Conservation (phyloP, 2,797 vertebrate genomes). For the Hephaestus fuliginosus region DNA sequence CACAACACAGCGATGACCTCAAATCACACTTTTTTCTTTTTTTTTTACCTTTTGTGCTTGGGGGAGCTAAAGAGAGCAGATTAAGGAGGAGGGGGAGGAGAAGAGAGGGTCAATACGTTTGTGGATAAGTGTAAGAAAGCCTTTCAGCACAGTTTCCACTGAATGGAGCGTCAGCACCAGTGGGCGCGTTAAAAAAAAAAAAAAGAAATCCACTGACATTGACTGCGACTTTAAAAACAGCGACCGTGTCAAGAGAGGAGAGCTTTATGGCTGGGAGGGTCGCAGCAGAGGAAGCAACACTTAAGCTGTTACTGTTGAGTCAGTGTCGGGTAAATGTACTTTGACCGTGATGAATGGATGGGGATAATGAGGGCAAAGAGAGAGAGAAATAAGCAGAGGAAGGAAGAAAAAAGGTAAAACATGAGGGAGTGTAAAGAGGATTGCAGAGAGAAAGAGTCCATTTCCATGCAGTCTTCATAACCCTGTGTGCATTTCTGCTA, state of each 20-base stretch:
- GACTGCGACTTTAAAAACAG: constrained; percentile 57
- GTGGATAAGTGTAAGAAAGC: constrained; percentile 63
- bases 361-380: constrained; percentile 43
- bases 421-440: constrained; percentile 37
- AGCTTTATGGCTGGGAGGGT: constrained; percentile 37
- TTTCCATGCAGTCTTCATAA: constrained; percentile 30
- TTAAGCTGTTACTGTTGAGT: constrained; percentile 46
- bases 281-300: constrained; percentile 45
- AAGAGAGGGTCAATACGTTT: constrained; percentile 74
- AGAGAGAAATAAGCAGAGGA: constrained; percentile 37
- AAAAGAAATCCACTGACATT: constrained; percentile 48
- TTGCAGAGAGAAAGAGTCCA: constrained; percentile 15
- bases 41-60: constrained; percentile 99
- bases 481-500: constrained; percentile 9
- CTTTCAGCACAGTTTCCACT: constrained; percentile 53
- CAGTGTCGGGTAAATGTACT: constrained; percentile 44
- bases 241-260: constrained; percentile 48
- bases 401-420: constrained; percentile 39
- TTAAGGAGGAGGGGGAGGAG: constrained; percentile 66
- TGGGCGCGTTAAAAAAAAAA: constrained; percentile 70
- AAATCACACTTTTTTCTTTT: constrained; percentile 84
- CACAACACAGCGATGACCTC: constrained; percentile 69
- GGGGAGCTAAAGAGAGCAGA: constrained; percentile 91
- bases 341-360: constrained; percentile 49
- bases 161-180: constrained; percentile 65